Conservation (phyloP, 30 jellyfish, hydroid and myxozoan genomes). For the Haliclystus octoradiatus region DNA sequence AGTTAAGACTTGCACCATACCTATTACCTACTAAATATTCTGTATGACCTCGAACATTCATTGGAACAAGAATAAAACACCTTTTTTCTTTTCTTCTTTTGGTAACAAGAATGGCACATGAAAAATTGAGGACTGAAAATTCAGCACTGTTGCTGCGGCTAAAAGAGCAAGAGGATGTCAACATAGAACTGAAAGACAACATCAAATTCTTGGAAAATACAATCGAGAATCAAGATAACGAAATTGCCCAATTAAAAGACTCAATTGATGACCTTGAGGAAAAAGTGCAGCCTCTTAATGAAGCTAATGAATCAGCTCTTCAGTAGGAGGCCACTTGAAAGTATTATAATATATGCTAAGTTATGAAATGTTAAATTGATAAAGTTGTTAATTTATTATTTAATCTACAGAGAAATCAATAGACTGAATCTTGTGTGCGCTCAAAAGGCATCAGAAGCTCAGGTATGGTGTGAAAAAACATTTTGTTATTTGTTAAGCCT, state of each 20-base stretch:
- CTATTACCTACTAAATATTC: no score
- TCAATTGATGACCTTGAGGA: slow-evolving; percentile 77
- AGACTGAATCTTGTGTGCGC: slow-evolving; percentile 66
- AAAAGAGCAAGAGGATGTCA: no score
- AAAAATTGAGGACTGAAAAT: no score
- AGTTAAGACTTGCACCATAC: no score
- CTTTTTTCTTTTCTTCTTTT: no score
- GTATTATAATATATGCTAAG: no score
- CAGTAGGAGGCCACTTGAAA: not conserved
- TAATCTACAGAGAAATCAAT: slow-evolving; percentile 60
- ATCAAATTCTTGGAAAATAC: slow-evolving; percentile 42
- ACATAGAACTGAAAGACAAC: no score
- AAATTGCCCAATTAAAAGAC: slow-evolving; percentile 61
- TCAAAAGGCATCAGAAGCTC: slow-evolving; percentile 60
- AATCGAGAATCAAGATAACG: slow-evolving; percentile 93
- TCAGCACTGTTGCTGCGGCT: no score
- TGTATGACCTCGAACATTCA: no score
- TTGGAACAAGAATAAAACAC: no score
- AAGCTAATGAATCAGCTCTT: not conserved
- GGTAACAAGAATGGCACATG: no score
- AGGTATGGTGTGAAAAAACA: slow-evolving; percentile 55
- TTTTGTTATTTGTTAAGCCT: no score
- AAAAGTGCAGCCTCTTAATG: slow-evolving; percentile 7
- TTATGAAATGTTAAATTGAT: not conserved
- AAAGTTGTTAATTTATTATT: not conserved